Conservation (phyloP, 1,140 invertebrate genomes). For the Drosophila pandora region DNA sequence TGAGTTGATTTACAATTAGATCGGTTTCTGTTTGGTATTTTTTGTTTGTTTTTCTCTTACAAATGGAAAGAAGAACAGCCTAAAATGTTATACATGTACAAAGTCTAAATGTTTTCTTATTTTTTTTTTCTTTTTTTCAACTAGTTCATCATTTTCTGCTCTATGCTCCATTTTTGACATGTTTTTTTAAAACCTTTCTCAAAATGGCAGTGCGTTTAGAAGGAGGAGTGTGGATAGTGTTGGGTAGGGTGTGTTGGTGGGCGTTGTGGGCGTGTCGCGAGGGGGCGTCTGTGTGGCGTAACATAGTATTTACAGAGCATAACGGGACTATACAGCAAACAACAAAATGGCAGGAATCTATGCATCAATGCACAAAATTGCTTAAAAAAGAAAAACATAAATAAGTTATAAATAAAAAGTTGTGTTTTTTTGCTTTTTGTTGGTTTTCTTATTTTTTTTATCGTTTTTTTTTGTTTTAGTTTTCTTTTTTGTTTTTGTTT, state of each 20-base stretch:
- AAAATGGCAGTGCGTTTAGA: constrained; percentile 74
- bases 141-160: constrained; percentile 7
- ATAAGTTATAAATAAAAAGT: constrained; percentile 35
- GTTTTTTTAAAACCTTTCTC: constrained; percentile 70
- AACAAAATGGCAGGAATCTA: constrained; percentile 71
- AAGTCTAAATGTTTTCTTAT: constrained; percentile 65
- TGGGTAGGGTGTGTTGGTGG: not conserved
- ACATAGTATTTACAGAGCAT: constrained; percentile 33
- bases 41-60: constrained; percentile 48
- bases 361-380: constrained; percentile 41
- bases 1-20: constrained; percentile 28
- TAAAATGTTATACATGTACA: constrained; percentile 80
- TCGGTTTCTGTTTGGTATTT: constrained; percentile 20
- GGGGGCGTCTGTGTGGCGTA: not conserved
- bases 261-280: not conserved
- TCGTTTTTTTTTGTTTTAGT: constrained; percentile 33
- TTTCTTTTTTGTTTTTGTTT: constrained; percentile 43
- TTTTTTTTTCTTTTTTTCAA: constrained; percentile 12
- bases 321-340: constrained; percentile 37
- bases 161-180: constrained; percentile 15
- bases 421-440: constrained; percentile 32
- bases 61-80: constrained; percentile 71
- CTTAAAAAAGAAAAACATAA: constrained; percentile 24
- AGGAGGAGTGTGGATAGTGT: not conserved
- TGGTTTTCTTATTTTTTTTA: constrained; percentile 40